Percentiles rank a stretch among this genome's conserved stretches.
These are phyloP conservation scores for Axinella damicornis DNA, from an alignment of 37 sponge, comb jelly and placozoan species.

Conservation along the genomic window DNA sequence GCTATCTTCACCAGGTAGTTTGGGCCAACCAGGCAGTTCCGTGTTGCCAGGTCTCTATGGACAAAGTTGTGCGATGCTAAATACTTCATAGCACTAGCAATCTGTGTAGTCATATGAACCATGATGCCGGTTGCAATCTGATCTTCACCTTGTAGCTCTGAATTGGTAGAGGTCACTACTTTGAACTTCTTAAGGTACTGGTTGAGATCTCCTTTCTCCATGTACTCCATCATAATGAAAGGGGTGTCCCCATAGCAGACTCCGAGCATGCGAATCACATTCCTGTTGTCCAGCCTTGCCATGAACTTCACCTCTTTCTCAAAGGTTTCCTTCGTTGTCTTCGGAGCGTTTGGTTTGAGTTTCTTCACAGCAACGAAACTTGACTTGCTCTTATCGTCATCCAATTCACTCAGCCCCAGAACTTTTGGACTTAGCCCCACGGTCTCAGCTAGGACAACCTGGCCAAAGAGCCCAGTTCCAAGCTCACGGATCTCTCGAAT, in stretches of 20 bases:
- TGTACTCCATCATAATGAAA: constrained; percentile 80
- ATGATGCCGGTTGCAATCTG: constrained; percentile 24
- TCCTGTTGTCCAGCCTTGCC: constrained; percentile 60
- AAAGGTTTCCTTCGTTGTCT: constrained; percentile 18
- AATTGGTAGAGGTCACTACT: not conserved
- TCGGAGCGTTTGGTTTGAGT: constrained; percentile 27
- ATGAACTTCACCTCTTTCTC: constrained; percentile 72
- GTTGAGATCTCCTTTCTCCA: constrained; percentile 77
- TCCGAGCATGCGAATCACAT: constrained; percentile 67
- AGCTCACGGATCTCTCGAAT: constrained; percentile 42
- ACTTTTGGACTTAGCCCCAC: constrained; percentile 52
- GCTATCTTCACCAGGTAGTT: constrained; percentile 68
- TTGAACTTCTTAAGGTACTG: constrained; percentile 53
- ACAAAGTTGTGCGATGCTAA: constrained; percentile 60
- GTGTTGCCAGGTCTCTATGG: constrained; percentile 71
- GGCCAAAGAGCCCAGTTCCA: constrained; percentile 76
- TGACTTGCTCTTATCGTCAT: constrained; percentile 20
- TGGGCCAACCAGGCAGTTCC: constrained; percentile 85
- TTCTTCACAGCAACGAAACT: constrained; percentile 70
- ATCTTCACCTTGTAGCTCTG: not conserved
- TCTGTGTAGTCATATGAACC: constrained; percentile 55
- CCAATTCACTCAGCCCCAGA: constrained; percentile 30
- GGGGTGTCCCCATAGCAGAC: constrained; percentile 49
- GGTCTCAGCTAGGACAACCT: constrained; percentile 58
- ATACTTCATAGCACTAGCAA: constrained; percentile 76